Percentiles rank a stretch among this genome's conserved stretches.
Conservation (phyloP, 2,797 vertebrate species). For the Argentina silus region DNA sequence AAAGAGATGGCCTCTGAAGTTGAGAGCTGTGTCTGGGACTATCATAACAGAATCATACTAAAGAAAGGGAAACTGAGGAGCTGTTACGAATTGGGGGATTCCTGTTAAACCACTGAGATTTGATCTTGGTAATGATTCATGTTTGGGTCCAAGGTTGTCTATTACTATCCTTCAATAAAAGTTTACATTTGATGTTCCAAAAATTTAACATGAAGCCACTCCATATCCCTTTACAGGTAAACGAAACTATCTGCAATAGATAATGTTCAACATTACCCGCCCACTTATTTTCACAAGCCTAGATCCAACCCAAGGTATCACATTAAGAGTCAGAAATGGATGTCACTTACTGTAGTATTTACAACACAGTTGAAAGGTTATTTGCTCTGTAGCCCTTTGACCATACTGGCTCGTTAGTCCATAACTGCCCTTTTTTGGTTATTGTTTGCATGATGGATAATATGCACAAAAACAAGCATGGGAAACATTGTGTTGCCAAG, state of each 20-base stretch:
- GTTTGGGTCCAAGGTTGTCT: conserved; percentile 51
- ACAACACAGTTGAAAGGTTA: too few species aligned
- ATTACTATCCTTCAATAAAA: conserved; percentile 55
- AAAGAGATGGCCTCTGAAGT: conserved; percentile 63
- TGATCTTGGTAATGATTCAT: conserved; percentile 71
- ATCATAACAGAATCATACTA: conserved; percentile 70
- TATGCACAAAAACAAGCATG: neutral
- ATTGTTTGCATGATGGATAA: neutral
- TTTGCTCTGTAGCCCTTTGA: too few species aligned
- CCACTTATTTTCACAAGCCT: too few species aligned
- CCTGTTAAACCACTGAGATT: conserved; percentile 54
- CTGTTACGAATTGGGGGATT: conserved; percentile 69
- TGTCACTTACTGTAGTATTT: neutral
- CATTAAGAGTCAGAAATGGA: neutral
- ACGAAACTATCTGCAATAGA: too few species aligned
- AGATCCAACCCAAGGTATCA: too few species aligned
- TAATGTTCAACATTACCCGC: too few species aligned
- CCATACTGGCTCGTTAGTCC: neutral
- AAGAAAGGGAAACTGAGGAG: conserved; percentile 72
- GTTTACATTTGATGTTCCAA: conserved; percentile 39
- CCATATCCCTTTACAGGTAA: neutral
- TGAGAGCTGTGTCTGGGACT: conserved; percentile 71
- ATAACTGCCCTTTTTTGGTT: neutral
- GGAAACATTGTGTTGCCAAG: neutral
- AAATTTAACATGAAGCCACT: conserved; percentile 32